Conservation (phyloP, 2,113 vertebrate species). For the Silurus meridionalis region DNA sequence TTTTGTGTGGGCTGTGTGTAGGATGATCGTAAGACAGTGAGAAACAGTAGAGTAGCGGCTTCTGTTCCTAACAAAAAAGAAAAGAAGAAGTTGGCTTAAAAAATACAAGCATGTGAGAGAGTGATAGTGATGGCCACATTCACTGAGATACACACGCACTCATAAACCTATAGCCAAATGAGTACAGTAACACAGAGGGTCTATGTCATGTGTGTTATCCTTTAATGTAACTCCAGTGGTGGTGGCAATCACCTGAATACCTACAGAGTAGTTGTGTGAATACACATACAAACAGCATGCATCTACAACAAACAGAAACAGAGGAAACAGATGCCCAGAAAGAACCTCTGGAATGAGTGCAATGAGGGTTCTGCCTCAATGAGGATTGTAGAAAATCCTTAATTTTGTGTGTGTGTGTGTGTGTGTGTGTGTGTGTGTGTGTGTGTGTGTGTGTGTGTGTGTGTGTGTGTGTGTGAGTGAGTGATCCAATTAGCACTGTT, state of each 20-base stretch:
- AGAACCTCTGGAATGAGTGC: not conserved
- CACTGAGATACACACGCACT: constrained; percentile 49
- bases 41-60: not conserved
- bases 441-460: not conserved
- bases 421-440: not conserved
- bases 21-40: constrained; percentile 21
- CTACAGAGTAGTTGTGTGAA: not conserved
- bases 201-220: not conserved
- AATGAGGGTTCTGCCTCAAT: not conserved
- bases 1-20: constrained; percentile 10
- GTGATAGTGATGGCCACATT: not conserved
- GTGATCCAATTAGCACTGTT: constrained; percentile 30
- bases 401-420: constrained; percentile 4
- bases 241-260: not conserved
- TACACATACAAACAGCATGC: not conserved
- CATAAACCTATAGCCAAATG: constrained; percentile 43
- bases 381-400: constrained; percentile 8
- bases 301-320: not conserved
- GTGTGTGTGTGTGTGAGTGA: not conserved
- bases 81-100: not conserved
- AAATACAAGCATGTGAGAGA: not conserved
- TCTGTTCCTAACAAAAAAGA: not conserved
- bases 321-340: not conserved
- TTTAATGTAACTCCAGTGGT: not conserved
- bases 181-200: constrained; percentile 7